Base-by-base conservation (phyloP, 1,140 invertebrate genomes). In the Philotrypesis tridentata region DNA sequence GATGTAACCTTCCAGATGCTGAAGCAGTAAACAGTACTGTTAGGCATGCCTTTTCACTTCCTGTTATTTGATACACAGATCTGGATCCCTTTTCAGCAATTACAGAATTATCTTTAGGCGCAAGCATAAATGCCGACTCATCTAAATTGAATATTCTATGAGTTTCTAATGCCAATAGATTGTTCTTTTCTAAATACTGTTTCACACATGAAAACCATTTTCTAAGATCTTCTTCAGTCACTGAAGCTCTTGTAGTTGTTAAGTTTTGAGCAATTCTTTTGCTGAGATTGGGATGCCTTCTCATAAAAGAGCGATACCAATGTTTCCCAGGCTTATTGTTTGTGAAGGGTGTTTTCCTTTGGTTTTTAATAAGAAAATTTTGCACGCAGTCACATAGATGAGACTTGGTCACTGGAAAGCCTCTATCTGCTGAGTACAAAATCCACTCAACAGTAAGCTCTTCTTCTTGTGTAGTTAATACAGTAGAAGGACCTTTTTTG, bases 31-130 rank as follows among this genome's bases (percentile, higher is more conserved):
- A 63, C 11, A 89, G 72, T 25, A 89, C 86, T 7, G 89, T 90
- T 25, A 90, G 55, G 31, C 83, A 85, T 74, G 89, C 87, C 83
- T 89, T 90, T 80, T 88, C 88, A 67, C 86, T 85, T 23, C 83
- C 82, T 25, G 79, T 37, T 23, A 90, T 83, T 73, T 87, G 70
- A 73, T 89, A 90, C 0, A 89, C 31, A 75, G 86, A 87, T 80
- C 81, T 85, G n/a, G 79, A 85, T 4, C 86, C 85, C 85, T 85
- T 88, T 74, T 85, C 85, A 23, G 85, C 87, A 12, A 91, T 60
- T 29, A 90, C 86, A 68, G 83, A 84, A 8, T 85, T 86, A 12
- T 79, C 82, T 83, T 85, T 86, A 17, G 87, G 86, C 68, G 83
- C 85, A n/a, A 85, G 55, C 37, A 76, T 83, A 84, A 89, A 87